Evolutionary conservation across 2,888 invertebrate genomes (phyloP).

Genomic region (Heliconius charithonia): DNA sequence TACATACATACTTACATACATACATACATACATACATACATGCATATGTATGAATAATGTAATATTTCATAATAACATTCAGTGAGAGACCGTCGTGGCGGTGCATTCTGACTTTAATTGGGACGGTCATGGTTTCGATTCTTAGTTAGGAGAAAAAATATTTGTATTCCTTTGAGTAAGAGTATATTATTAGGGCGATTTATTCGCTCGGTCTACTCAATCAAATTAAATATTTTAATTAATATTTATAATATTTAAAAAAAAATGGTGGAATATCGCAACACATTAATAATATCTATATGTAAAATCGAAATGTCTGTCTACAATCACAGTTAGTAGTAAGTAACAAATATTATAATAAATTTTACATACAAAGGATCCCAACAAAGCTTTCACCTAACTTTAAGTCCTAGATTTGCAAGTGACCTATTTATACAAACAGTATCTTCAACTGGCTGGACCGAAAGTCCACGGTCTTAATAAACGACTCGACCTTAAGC

Average conservation of each 20-base stretch:
- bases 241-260: no score
- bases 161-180: no score
- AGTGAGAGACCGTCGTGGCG: no score
- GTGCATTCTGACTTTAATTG: neutral
- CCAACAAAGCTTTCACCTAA: neutral
- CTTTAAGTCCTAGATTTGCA: slow-evolving; percentile 11
- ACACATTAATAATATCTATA: neutral
- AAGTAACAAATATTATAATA: neutral
- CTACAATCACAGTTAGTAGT: neutral
- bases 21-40: neutral
- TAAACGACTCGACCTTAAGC: neutral
- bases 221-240: no score
- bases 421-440: neutral
- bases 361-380: slow-evolving; percentile 1
- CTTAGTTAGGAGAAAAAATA: no score
- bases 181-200: no score
- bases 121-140: neutral
- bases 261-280: no score
- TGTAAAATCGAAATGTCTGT: neutral
- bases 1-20: neutral
- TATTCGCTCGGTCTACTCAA: no score
- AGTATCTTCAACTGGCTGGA: neutral
- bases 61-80: neutral
- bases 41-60: neutral
- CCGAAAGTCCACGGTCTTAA: neutral